Evolutionary conservation across 1,140 invertebrate species (phyloP), one percentile per base, ranked within the genome.

Genomic region (Drosophila nannoptera): DNA sequence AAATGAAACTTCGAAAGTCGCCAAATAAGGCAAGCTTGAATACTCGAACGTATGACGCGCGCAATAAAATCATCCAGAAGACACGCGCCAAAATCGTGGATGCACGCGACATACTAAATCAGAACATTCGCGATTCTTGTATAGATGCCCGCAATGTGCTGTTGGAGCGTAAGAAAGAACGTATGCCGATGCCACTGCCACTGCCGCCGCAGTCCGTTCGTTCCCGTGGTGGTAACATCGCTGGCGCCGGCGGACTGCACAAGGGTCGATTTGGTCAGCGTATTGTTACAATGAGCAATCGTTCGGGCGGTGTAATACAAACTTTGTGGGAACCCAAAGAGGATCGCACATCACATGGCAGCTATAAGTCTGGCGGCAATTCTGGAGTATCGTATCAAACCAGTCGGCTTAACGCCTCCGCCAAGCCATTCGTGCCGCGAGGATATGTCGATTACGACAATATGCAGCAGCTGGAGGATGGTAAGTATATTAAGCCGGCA

Each of bases 11-110:
- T 7, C 69, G 73, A 3, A 70, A 69, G 9, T 16, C 62, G 14
- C 35, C 76, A 0, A 67, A 78, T 45, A 74, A 66, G 16, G 46
- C 66, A 5, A 60, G 66, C 33, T 1, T 11, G 22, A 35, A 56
- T 12, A 16, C 32, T 7, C 69, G 68, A 3, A 62, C 77, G 29
- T 88, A 90, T 5, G 94, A 95, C 90, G 94, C 94, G 11, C 89
- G 94, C 2, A 91, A 93, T 42, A 94, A 93, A 88, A 93, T 95
- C 46, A 92, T 94, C 62, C 91, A 93, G 62, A 94, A 94, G 72
- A 93, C 94, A 76, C 90, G 93, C 49, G 90, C 91, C 12, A 92
- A 92, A 46, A 90, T 94, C 4, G 90, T 90, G 0, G 94, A 95
- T 90, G 94, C 94, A 4, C 89, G 94, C 50, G 94, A 94, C 53